Evolutionary conservation across 1,140 invertebrate species (phyloP).

Genomic region (Daktulosphaira vitifoliae): DNA sequence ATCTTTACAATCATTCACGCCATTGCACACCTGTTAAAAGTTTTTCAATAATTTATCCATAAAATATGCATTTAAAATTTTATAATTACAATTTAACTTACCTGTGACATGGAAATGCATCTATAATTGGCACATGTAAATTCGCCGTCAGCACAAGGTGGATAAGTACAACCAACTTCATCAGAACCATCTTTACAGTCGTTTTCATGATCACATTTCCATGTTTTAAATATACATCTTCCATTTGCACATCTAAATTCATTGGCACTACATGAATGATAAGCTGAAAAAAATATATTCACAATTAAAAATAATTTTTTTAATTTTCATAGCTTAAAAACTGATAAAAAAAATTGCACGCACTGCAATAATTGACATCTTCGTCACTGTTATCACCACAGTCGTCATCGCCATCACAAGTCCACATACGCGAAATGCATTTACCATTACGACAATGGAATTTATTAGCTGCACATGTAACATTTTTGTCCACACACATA

Average conservation of each 20-base stretch:
- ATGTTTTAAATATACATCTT: slow-evolving; percentile 87
- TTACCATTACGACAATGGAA: slow-evolving; percentile 91
- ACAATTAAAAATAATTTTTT: too few relatives aligned
- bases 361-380: slow-evolving; percentile 80
- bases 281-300: slow-evolving; percentile 59
- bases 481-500: slow-evolving; percentile 81
- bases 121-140: slow-evolving; percentile 88
- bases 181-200: slow-evolving; percentile 91
- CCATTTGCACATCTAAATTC: slow-evolving; percentile 93
- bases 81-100: slow-evolving; percentile 41
- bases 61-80: too few relatives aligned
- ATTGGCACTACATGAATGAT: slow-evolving; percentile 83
- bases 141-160: slow-evolving; percentile 79
- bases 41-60: too few relatives aligned
- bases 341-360: slow-evolving; percentile 43
- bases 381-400: slow-evolving; percentile 93
- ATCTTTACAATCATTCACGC: slow-evolving; percentile 90
- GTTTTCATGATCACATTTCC: slow-evolving; percentile 91
- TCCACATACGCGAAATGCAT: slow-evolving; percentile 92
- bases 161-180: slow-evolving; percentile 83
- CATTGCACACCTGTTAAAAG: slow-evolving; percentile 70
- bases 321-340: too few relatives aligned
- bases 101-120: slow-evolving; percentile 74
- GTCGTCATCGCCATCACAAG: slow-evolving; percentile 88
- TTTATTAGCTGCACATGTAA: slow-evolving; percentile 78